These are phyloP conservation scores for Porites cylindrica DNA, from an alignment of 92 coral and sea anemone species.

Conservation along the genomic window DNA sequence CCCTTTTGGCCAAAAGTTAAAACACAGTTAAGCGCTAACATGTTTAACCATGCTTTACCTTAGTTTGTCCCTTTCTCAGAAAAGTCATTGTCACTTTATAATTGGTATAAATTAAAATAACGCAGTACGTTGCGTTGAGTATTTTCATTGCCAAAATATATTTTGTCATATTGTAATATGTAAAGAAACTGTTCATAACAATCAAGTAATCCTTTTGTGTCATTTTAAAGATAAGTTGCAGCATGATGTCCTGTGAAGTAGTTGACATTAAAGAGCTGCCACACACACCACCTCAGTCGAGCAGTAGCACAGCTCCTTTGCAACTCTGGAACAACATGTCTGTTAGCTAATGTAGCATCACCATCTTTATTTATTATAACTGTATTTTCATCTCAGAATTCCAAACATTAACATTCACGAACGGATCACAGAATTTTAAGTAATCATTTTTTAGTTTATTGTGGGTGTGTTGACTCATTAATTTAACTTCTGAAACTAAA, in stretches of 20 bases:
- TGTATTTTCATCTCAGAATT: too few species aligned
- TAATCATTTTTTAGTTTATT: too few species aligned
- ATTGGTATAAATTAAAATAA: not conserved
- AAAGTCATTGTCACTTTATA: too few species aligned
- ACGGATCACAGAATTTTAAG: too few species aligned
- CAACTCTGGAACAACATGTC: constrained; percentile 13
- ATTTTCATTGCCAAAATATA: not conserved
- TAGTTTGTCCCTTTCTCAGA: too few species aligned
- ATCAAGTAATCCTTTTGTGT: not conserved
- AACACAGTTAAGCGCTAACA: too few species aligned
- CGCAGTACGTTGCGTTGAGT: not conserved
- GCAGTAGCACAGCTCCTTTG: constrained; percentile 9
- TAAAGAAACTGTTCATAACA: not conserved
- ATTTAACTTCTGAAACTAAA: too few species aligned
- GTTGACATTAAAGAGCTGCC: constrained; percentile 88
- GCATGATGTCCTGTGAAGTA: constrained; percentile 81
- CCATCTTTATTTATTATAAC: not conserved
- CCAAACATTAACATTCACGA: too few species aligned
- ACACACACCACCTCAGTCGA: constrained; percentile 38
- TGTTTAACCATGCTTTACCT: too few species aligned
- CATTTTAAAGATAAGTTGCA: constrained; percentile 60
- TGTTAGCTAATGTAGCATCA: constrained; percentile 22
- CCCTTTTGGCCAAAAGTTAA: too few species aligned
- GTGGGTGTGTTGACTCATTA: too few species aligned
- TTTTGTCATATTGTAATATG: not conserved